Evolutionary conservation across 2,113 vertebrate species (phyloP), one percentile per base, ranked within the genome.

Genomic region (Etia nguti): DNA sequence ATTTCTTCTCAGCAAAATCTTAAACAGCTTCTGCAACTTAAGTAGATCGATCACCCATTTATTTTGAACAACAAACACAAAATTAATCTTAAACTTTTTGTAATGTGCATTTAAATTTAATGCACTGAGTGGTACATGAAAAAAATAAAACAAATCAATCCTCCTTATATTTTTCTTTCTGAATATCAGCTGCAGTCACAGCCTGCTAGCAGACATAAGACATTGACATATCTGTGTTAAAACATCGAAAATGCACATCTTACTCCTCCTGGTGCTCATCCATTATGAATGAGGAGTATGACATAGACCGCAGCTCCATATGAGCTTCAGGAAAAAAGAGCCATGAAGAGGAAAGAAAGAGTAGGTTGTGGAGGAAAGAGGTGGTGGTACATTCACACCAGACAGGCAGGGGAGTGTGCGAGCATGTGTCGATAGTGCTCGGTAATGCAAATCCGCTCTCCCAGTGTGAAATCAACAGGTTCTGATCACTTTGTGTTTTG

Each of bases 251-350:
- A 81, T n/a, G 22, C 81, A 82, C 82, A 46, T 59, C 81, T 77
- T 26, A 22, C 65, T 79, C 56, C 75, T 81, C 83, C 41, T 65
- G 86, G 65, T 81, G 84, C 81, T 75, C 36, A 90, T 94, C 82
- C 85, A 93, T 91, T 89, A 95, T 91, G 88, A 18, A 90, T 94
- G 90, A 93, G 80, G 10, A 34, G 83, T 75, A 15, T 62, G 83
- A 86, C 84, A 92, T 88, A 87, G 85, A 86, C 55, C 56, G 82
- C 81, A 81, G 68, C 81, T 92, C 18, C 88, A 46, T 65, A 77
- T 20, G 83, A 88, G 83, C 86, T 83, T 43, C 6, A 3, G 87
- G 89, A 84, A 89, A 92, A 88, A 92, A 86, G 85, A 54, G 20
- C 12, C 77, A 16, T 50, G 10, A 80, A 55, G 3, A 26, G 34